Evolutionary conservation across 2,797 vertebrate species (phyloP).

Genomic region (Characodon lateralis): DNA sequence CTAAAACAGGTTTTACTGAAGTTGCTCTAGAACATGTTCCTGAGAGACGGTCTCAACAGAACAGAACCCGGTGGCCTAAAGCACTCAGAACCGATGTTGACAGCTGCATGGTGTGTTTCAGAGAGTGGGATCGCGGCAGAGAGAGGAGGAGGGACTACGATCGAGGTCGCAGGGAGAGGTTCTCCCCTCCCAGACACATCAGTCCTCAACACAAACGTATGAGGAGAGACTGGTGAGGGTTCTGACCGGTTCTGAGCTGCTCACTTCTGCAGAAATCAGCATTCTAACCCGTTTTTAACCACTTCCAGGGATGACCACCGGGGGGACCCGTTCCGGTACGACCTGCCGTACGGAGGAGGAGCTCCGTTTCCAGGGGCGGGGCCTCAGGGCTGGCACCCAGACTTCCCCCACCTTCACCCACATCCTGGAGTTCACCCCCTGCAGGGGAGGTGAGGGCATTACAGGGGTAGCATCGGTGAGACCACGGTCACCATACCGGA

Average conservation of each 20-base stretch:
- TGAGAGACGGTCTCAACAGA: no score
- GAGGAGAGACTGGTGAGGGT: conserved; percentile 85
- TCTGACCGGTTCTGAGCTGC: not conserved
- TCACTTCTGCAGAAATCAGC: no score
- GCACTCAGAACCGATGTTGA: not conserved
- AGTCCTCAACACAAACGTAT: conserved; percentile 89
- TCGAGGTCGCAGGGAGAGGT: conserved; percentile 84
- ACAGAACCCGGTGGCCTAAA: no score
- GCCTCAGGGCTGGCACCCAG: conserved; percentile 84
- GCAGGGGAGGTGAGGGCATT: conserved; percentile 82
- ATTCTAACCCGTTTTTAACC: not conserved
- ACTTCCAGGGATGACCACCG: conserved; percentile 83
- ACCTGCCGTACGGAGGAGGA: conserved; percentile 82
- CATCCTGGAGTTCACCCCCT: conserved; percentile 84
- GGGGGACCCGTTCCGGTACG: conserved; percentile 86
- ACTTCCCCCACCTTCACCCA: conserved; percentile 84
- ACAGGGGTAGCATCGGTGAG: not conserved
- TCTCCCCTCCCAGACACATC: conserved; percentile 85
- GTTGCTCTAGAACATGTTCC: no score
- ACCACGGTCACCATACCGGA: not conserved
- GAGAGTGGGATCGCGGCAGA: conserved; percentile 87
- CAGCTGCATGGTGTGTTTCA: conserved; percentile 38
- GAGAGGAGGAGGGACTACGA: conserved; percentile 88
- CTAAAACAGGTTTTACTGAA: no score
- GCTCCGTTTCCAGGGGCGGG: conserved; percentile 73